These are phyloP conservation scores for Drosophila simulans DNA, from an alignment of 1,140 invertebrate genomes.

Conservation along the genomic window DNA sequence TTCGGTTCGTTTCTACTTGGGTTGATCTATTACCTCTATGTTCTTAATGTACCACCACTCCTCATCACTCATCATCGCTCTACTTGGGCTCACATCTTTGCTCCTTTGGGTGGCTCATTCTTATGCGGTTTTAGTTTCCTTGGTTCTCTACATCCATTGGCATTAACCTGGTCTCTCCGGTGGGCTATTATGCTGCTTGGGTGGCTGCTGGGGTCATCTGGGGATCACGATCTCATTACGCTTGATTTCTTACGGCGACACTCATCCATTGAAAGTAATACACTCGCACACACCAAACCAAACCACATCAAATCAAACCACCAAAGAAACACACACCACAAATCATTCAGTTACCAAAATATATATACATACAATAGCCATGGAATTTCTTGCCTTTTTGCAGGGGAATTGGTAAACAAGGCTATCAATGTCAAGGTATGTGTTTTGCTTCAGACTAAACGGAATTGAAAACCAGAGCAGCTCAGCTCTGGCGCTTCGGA, in stretches of 20 bases:
- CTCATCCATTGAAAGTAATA: conserved; percentile 32
- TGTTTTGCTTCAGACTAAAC: conserved; percentile 81
- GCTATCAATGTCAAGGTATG: conserved; percentile 99
- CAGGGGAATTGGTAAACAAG: conserved; percentile 99
- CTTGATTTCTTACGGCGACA: conserved; percentile 48
- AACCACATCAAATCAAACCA: not conserved
- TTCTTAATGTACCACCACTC: conserved; percentile 54
- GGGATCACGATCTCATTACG: conserved; percentile 31
- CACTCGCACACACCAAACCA: conserved; percentile 28
- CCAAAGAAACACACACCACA: conserved; percentile 21
- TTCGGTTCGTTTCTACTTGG: conserved; percentile 35
- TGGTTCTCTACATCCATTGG: conserved; percentile 21
- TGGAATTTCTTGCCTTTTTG: conserved; percentile 88
- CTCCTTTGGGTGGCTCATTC: conserved; percentile 27
- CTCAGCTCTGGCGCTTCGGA: conserved; percentile 42
- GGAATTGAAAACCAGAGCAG: conserved; percentile 54
- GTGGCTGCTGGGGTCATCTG: conserved; percentile 14
- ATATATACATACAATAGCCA: conserved; percentile 84
- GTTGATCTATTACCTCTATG: conserved; percentile 51
- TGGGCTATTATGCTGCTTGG: conserved; percentile 23
- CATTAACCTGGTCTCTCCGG: conserved; percentile 33
- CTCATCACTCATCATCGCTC: conserved; percentile 16
- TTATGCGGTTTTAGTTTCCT: conserved; percentile 31
- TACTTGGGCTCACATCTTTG: conserved; percentile 19
- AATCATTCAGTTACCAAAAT: conserved; percentile 69